Evolutionary conservation across 2,797 vertebrate genomes (phyloP).

Genomic region (Myioborus melanocephalus): DNA sequence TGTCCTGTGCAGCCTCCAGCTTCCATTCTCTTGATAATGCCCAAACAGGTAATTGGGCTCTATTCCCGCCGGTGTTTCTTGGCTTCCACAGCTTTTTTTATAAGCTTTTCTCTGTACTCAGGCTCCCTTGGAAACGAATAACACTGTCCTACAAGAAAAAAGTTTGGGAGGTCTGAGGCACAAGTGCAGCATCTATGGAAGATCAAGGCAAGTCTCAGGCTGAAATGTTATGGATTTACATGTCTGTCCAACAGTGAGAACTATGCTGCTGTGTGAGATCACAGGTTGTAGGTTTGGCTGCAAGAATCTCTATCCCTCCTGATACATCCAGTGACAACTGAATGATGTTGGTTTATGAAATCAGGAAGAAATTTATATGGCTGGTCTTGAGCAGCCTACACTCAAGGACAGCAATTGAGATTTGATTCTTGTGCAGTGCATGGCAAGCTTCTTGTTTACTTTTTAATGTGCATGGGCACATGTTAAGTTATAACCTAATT

Average conservation of each 20-base stretch:
- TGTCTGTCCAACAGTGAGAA: neutral
- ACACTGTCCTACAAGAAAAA: neutral
- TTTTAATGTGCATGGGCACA: neutral
- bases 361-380: neutral
- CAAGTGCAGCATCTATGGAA: neutral
- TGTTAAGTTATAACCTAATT: neutral
- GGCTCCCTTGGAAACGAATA: constrained; percentile 1
- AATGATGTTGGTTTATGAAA: neutral
- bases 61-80: neutral
- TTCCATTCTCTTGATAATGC: neutral
- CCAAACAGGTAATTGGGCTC: neutral
- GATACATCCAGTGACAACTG: neutral
- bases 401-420: neutral
- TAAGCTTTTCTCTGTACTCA: neutral
- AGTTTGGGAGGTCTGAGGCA: neutral
- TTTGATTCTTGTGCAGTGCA: neutral
- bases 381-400: neutral
- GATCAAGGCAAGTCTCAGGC: neutral
- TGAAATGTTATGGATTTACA: neutral
- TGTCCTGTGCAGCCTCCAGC: neutral
- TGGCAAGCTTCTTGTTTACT: neutral
- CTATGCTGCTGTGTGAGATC: neutral
- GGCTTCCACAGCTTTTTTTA: neutral
- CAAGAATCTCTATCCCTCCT: neutral
- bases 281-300: neutral